phyloP scores from a whole-genome alignment of 1,140 invertebrate species.

The Trachymyrmex cornetzi region DNA sequence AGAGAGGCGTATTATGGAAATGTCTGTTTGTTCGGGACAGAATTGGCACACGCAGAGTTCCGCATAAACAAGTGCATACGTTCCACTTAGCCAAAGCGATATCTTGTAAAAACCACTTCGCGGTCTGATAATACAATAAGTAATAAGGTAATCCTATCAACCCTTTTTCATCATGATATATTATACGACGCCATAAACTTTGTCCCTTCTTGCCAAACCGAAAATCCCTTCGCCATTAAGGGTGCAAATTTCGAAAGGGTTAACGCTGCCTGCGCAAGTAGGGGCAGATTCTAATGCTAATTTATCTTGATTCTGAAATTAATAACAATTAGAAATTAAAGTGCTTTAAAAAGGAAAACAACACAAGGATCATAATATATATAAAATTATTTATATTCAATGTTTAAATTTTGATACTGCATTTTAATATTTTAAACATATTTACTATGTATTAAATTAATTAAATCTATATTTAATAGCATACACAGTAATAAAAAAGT shows the following conservation, averaged over 20 bases:
- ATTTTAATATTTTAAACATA: neutral
- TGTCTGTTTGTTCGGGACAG: slow-evolving; percentile 48
- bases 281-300: neutral
- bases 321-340: neutral
- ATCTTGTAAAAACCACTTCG: slow-evolving; percentile 33
- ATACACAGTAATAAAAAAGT: no score
- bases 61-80: slow-evolving; percentile 57
- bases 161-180: neutral
- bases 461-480: neutral
- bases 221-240: slow-evolving; percentile 17
- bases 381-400: neutral
- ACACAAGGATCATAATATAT: neutral
- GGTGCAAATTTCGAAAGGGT: slow-evolving; percentile 15
- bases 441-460: neutral
- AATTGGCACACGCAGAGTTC: slow-evolving; percentile 43
- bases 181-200: neutral
- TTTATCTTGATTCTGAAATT: neutral
- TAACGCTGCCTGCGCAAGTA: neutral
- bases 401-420: neutral
- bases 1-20: slow-evolving; percentile 54
- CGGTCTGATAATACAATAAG: slow-evolving; percentile 36
- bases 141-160: slow-evolving; percentile 40
- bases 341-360: neutral
- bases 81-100: slow-evolving; percentile 31
- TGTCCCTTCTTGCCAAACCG: neutral